A percentile compares a stretch with the other conserved stretches of the same genome.
These are phyloP conservation scores for Pelobates fuscus DNA, from an alignment of 2,113 vertebrate species.

Conservation along the genomic window DNA sequence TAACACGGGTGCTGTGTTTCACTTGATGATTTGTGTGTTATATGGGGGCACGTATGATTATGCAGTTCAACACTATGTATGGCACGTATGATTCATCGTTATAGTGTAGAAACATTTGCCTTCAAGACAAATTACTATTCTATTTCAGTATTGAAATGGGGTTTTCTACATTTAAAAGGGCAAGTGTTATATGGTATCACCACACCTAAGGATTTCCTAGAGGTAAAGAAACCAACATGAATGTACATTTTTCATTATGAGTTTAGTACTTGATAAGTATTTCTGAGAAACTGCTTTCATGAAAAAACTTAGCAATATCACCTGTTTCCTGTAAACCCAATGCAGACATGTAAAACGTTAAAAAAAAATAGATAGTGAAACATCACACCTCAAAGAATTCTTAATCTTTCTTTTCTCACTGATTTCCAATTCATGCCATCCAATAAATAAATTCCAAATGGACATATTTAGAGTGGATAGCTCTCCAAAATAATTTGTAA, in stretches of 20 bases:
- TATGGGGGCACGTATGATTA: too few species aligned
- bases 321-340: not conserved
- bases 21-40: too few species aligned
- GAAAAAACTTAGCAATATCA: not conserved
- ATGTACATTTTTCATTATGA: not conserved
- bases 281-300: constrained; percentile 3
- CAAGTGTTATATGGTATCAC: not conserved
- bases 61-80: too few species aligned
- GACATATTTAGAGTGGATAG: not conserved
- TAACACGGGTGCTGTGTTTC: too few species aligned
- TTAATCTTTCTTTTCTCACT: not conserved
- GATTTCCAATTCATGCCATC: not conserved
- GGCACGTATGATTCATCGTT: too few species aligned
- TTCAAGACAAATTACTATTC: too few species aligned
- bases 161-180: constrained; percentile 5
- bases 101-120: too few species aligned
- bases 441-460: not conserved
- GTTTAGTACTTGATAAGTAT: not conserved
- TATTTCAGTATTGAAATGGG: too few species aligned
- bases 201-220: not conserved
- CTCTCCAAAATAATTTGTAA: too few species aligned
- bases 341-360: not conserved
- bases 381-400: not conserved
- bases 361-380: not conserved
- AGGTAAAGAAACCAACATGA: not conserved